Percentiles rank a stretch among this genome's conserved stretches.
phyloP scores from a whole-genome alignment of 2,797 vertebrate genomes.

The Acropternis orthonyx region DNA sequence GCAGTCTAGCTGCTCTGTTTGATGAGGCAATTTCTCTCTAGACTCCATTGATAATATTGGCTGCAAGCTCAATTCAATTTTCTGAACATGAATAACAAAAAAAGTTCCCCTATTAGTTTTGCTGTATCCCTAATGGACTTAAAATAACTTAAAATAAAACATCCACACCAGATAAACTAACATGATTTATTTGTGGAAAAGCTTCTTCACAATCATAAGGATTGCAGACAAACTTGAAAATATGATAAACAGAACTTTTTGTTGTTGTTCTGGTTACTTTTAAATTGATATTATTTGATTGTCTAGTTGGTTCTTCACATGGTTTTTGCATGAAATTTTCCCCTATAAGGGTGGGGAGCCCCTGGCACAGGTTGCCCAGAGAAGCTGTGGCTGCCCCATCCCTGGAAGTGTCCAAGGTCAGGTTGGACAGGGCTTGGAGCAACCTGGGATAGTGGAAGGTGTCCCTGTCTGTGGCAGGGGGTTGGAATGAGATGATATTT shows the following conservation, averaged over 20 bases:
- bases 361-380: neutral
- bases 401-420: neutral
- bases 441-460: neutral
- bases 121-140: neutral
- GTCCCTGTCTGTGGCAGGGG: neutral
- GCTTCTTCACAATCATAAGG: neutral
- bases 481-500: fast-evolving
- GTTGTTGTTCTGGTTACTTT: no score
- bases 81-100: neutral
- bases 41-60: neutral
- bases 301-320: no score
- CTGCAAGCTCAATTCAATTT: neutral
- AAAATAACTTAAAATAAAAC: neutral
- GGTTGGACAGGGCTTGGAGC: fast-evolving
- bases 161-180: neutral
- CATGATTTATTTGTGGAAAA: neutral
- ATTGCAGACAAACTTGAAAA: no score
- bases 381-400: neutral
- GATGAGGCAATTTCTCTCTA: neutral
- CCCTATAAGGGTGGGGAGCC: no score
- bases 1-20: neutral
- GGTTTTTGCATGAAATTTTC: no score
- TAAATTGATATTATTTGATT: no score
- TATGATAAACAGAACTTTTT: no score
- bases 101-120: neutral